Conservation (phyloP, 2,888 invertebrate genomes). For the Nipponacmea schrenckii region DNA sequence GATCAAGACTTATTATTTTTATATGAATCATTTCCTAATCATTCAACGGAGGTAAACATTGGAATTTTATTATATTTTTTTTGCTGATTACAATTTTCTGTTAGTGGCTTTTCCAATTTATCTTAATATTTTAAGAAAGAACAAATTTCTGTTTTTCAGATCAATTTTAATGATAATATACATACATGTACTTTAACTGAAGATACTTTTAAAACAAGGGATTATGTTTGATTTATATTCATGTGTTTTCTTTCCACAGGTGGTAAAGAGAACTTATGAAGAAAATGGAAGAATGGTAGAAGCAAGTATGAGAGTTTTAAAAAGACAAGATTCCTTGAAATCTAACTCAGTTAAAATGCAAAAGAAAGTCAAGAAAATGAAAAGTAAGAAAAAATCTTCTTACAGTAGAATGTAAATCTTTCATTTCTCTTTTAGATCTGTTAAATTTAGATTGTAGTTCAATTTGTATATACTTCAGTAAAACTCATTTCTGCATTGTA, state of each 20-base stretch:
- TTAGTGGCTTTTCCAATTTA: background rate
- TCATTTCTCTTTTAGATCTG: too few species aligned
- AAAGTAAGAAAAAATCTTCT: background rate
- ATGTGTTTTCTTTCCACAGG: conserved; percentile 7
- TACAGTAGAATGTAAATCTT: too few species aligned
- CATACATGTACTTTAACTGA: too few species aligned
- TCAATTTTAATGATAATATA: background rate
- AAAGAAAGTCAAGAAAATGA: background rate
- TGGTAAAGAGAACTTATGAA: background rate
- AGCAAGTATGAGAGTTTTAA: background rate
- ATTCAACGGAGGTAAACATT: conserved; percentile 39
- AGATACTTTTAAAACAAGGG: too few species aligned
- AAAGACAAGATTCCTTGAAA: conserved; percentile 1
- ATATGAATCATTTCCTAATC: conserved; percentile 41
- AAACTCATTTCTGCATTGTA: too few species aligned
- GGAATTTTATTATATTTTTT: conserved; percentile 1
- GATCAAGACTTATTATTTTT: conserved; percentile 42
- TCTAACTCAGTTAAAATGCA: background rate
- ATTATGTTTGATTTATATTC: conserved; percentile 16
- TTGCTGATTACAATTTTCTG: background rate
- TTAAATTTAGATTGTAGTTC: too few species aligned
- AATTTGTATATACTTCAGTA: too few species aligned
- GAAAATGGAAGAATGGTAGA: background rate
- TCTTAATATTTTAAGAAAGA: background rate
- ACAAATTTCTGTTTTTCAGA: too few species aligned